Base-by-base conservation (phyloP, 2,113 vertebrate species). In the Myodes glareolus region DNA sequence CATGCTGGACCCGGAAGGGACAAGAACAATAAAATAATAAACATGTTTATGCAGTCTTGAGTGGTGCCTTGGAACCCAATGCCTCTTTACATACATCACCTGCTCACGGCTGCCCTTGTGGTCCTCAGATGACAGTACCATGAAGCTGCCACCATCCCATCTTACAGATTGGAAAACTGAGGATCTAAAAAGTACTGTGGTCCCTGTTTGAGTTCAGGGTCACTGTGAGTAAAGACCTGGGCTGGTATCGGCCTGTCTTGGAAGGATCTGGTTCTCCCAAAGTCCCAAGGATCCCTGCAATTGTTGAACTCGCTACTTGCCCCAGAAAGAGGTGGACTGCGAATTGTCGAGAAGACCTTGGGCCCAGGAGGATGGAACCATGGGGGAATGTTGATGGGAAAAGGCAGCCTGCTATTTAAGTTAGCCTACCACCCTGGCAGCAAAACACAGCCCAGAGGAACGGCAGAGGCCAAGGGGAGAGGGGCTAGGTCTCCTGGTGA, bases 151-250 rank as follows among this genome's bases (percentile, higher is more conserved):
- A 67, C 39, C 63, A 4, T 33, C 55, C 36, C 45, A 39, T 14
- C 47, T 91, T 67, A 92, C 80, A 90, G 55, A 55, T 65, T 52
- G 82, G 73, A 82, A 92, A 65, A 92, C 1, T 67, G 65, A 13
- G 27, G 50, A 17, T 39, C 55, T n/a, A 52, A 88, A 88, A 92
- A n/a, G 31, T 67, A 19, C 5, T 7, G 0, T 33, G 77, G 7
- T 42, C 72, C 50, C 16, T 63, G 31, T 33, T 63, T 42, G 58
- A 52, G 33, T 94, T 90, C 78, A 92, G 91, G 55, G 72, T 75
- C 65, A 92, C 85, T 86, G 8, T 19, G 27, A 85, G 47, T 36
- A 36, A 13, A 75, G 42, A 77, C 23, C 31, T 76, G 61, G 42
- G 33, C 33, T 75, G 70, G 67, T 2, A 19, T 1, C 50, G 42